These are phyloP conservation scores for Cryptus armator DNA, from an alignment of 2,888 invertebrate genomes.

Conservation along the genomic window DNA sequence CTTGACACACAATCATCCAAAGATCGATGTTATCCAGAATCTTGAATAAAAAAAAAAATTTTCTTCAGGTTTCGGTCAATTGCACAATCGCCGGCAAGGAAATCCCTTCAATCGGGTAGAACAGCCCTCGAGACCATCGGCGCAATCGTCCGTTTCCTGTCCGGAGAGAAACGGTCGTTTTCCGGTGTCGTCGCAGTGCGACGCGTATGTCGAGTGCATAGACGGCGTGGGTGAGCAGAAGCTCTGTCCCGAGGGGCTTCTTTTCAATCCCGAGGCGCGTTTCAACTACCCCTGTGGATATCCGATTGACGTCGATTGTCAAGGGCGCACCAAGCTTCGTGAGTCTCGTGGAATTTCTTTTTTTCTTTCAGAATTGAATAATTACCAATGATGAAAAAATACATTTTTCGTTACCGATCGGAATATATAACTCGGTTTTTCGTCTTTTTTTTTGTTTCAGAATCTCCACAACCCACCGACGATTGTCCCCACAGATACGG, in stretches of 20 bases:
- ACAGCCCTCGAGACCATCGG: slow-evolving; percentile 59
- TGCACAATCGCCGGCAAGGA: slow-evolving; percentile 51
- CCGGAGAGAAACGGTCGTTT: slow-evolving; percentile 90
- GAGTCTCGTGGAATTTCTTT: slow-evolving; percentile 70
- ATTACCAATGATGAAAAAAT: background rate
- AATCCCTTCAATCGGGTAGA: slow-evolving; percentile 53
- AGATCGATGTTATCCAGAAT: background rate
- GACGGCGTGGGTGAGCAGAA: slow-evolving; percentile 92
- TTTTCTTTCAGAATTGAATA: background rate
- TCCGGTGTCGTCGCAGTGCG: slow-evolving; percentile 90
- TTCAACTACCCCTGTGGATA: slow-evolving; percentile 93
- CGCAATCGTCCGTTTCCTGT: slow-evolving; percentile 84
- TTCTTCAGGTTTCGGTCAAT: slow-evolving; percentile 71
- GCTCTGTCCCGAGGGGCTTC: slow-evolving; percentile 93
- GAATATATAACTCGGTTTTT: background rate
- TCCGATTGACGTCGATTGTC: slow-evolving; percentile 93
- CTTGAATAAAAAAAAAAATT: background rate
- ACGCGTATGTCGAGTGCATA: slow-evolving; percentile 90
- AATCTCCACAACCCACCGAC: slow-evolving; percentile 90
- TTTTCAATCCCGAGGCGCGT: slow-evolving; percentile 90
- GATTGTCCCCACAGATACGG: slow-evolving; percentile 95
- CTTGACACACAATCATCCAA: background rate
- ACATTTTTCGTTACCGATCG: background rate
- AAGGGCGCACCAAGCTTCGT: slow-evolving; percentile 88
- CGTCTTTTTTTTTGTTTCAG: slow-evolving; percentile 84